Percentiles rank a stretch among this genome's conserved stretches.
phyloP scores from a whole-genome alignment of 2,113 vertebrate genomes.

The Rhizomys pruinosus region DNA sequence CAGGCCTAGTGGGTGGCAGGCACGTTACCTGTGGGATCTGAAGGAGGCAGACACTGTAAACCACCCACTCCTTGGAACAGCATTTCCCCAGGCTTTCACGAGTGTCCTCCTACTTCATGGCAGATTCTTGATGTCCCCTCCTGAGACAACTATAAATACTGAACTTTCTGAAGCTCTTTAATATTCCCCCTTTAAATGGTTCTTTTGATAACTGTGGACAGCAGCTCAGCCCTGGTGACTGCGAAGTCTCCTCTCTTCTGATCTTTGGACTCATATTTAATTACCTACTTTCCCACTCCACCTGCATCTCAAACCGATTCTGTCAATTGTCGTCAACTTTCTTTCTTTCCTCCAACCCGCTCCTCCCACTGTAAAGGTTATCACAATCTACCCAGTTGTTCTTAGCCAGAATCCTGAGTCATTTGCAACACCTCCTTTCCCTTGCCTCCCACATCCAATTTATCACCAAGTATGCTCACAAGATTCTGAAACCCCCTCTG shows the following conservation, averaged over 20 bases:
- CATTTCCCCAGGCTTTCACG: background rate
- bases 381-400: constrained; percentile 25
- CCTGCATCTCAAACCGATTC: background rate
- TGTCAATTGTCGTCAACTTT: background rate
- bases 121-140: background rate
- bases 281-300: background rate
- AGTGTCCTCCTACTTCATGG: background rate
- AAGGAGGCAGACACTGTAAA: background rate
- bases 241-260: constrained; percentile 4
- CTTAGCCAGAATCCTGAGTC: constrained; percentile 65
- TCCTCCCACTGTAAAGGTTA: constrained; percentile 60
- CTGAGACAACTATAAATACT: background rate
- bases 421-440: constrained; percentile 41
- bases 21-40: background rate
- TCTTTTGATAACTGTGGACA: background rate
- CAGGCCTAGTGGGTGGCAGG: background rate
- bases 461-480: background rate
- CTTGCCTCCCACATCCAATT: background rate
- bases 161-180: background rate
- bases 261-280: background rate
- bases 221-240: background rate
- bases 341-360: background rate
- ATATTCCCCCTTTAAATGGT: background rate
- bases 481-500: background rate
- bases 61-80: background rate